phyloP scores from a whole-genome alignment of 2,797 vertebrate genomes.

The Heteromormyrus szaboi region DNA sequence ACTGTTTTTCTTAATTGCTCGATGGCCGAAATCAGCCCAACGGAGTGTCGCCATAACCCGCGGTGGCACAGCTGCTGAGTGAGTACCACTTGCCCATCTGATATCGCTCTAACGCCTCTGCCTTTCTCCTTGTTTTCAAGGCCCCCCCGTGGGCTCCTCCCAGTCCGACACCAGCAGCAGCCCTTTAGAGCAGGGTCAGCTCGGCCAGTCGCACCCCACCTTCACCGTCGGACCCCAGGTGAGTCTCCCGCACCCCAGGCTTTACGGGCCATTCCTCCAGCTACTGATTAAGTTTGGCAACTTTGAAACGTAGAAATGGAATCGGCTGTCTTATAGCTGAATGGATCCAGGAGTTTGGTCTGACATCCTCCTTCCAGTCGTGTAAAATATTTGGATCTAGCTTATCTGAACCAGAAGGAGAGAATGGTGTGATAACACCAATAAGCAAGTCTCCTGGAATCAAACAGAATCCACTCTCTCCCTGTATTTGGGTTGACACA shows the following conservation, averaged over 20 bases:
- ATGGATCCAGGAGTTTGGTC: neutral
- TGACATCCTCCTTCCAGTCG: neutral
- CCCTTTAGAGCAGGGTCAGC: conserved; percentile 78
- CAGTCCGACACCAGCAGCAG: conserved; percentile 77
- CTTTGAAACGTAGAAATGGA: neutral
- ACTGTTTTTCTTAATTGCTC: neutral
- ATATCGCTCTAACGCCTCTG: conserved; percentile 52
- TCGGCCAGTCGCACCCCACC: conserved; percentile 76
- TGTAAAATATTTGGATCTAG: neutral
- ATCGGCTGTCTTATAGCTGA: neutral
- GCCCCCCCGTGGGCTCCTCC: conserved; percentile 74
- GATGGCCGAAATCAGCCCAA: conserved; percentile 11
- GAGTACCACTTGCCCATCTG: neutral
- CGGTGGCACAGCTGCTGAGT: neutral
- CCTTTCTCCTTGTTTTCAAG: conserved; percentile 35
- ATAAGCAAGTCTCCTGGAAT: neutral
- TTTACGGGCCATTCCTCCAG: neutral
- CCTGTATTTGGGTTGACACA: neutral
- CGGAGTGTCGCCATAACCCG: neutral
- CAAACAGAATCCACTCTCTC: neutral
- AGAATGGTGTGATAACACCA: neutral
- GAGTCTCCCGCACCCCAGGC: conserved; percentile 40
- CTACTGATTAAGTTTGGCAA: neutral
- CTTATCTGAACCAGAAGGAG: neutral
- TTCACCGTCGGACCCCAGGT: conserved; percentile 93